Evolutionary conservation across 2,113 vertebrate species (phyloP).

Genomic region (Daubentonia madagascariensis): DNA sequence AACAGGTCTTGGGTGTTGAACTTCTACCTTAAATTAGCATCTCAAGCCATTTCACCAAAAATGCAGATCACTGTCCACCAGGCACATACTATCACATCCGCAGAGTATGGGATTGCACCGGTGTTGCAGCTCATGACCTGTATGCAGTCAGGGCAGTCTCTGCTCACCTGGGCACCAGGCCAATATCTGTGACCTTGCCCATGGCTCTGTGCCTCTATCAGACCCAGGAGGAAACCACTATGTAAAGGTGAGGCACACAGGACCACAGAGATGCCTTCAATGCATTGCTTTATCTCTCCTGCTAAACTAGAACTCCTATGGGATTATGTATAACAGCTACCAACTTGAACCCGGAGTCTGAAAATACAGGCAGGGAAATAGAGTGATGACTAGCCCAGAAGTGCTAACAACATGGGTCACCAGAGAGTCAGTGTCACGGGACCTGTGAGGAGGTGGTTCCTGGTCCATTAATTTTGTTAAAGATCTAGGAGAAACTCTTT

Average conservation of each 20-base stretch:
- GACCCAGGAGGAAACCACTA: accelerated
- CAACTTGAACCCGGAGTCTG: background rate
- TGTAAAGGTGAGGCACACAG: accelerated
- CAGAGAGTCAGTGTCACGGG: accelerated
- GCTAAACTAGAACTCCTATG: background rate
- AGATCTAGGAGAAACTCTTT: background rate
- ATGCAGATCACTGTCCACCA: background rate
- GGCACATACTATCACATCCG: accelerated
- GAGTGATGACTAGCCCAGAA: background rate
- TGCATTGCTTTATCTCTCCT: too few relatives aligned
- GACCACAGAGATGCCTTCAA: too few relatives aligned
- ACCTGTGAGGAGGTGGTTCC: background rate
- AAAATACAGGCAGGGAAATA: background rate
- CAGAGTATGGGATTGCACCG: accelerated
- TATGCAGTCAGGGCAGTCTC: background rate
- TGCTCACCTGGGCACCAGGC: too few relatives aligned
- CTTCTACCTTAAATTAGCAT: background rate
- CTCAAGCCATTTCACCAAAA: background rate
- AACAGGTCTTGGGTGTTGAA: background rate
- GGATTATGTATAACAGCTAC: accelerated
- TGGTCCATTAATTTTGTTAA: background rate
- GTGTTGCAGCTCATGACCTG: too few relatives aligned
- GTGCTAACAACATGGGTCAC: background rate
- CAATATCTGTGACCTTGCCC: background rate
- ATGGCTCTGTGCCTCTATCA: accelerated